Percentiles rank a stretch among this genome's conserved stretches.
Conservation (phyloP, 2,888 invertebrate species). For the Eristalinus sepulchralis region DNA sequence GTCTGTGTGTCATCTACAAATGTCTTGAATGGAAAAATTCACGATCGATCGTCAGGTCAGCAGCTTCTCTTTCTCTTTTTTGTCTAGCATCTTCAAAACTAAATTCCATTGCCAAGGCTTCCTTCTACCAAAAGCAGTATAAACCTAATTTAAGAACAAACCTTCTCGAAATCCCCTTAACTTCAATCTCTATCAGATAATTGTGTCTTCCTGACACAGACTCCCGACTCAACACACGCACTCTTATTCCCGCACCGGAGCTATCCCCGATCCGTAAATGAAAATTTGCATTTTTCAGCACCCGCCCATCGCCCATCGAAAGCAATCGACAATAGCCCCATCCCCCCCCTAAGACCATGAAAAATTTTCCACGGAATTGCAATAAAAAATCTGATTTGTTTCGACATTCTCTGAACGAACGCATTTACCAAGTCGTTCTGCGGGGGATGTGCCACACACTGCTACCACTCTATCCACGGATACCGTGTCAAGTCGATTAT, state of each 20-base stretch:
- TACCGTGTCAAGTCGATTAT: conserved; percentile 68
- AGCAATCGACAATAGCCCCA: background rate
- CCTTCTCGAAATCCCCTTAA: too few relatives aligned
- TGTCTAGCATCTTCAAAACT: too few relatives aligned
- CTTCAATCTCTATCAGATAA: background rate
- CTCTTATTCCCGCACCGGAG: background rate
- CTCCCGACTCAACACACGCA: background rate
- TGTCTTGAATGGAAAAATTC: too few relatives aligned
- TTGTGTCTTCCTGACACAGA: background rate
- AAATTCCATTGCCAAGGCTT: too few relatives aligned
- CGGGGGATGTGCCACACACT: conserved; percentile 7
- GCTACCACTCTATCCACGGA: conserved; percentile 46
- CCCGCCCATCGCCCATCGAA: background rate
- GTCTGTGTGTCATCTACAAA: too few relatives aligned
- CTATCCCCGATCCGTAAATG: background rate
- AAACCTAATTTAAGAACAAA: background rate
- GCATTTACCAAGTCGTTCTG: conserved; percentile 2
- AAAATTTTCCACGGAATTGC: conserved; percentile 42
- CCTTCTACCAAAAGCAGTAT: background rate
- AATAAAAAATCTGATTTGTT: conserved; percentile 44
- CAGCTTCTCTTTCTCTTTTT: too few relatives aligned
- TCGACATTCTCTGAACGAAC: conserved; percentile 12
- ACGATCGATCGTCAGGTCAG: too few relatives aligned
- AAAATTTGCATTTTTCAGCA: conserved; percentile 51
- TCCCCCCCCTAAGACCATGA: background rate